Evolutionary conservation across 2,113 vertebrate species (phyloP).

Genomic region (Myotis yumanensis): DNA sequence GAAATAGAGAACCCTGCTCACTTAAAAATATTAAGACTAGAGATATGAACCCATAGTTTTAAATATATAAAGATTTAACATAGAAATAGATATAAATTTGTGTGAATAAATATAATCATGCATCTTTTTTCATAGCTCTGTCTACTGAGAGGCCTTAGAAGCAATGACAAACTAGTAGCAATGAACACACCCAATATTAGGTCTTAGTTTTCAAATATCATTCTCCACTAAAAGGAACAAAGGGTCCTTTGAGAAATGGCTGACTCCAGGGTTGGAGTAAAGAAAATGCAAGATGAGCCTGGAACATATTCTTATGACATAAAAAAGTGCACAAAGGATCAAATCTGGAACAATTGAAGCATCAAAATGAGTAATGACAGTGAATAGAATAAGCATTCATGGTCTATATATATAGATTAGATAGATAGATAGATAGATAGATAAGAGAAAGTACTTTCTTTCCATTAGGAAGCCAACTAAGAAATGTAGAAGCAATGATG

Average conservation of each 20-base stretch:
- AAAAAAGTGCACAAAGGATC: neutral
- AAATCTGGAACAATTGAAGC: neutral
- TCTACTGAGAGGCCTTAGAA: neutral
- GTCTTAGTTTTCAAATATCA: neutral
- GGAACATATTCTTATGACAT: neutral
- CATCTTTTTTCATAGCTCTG: neutral
- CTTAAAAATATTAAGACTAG: conserved; percentile 17
- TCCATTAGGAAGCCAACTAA: neutral
- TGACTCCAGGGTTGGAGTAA: neutral
- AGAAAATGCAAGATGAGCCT: neutral
- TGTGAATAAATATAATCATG: neutral
- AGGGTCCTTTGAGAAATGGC: neutral
- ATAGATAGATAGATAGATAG: neutral
- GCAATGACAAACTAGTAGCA: neutral
- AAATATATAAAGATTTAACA: neutral
- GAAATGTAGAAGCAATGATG: neutral
- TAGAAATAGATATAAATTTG: neutral
- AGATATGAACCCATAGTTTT: neutral
- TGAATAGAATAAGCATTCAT: neutral
- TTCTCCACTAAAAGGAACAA: neutral
- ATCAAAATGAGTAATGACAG: neutral
- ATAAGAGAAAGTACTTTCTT: neutral
- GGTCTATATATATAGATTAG: neutral
- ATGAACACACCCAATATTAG: neutral
- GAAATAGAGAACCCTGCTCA: neutral